Conservation (phyloP, 2,888 invertebrate species). For the Euzetes globulus region DNA sequence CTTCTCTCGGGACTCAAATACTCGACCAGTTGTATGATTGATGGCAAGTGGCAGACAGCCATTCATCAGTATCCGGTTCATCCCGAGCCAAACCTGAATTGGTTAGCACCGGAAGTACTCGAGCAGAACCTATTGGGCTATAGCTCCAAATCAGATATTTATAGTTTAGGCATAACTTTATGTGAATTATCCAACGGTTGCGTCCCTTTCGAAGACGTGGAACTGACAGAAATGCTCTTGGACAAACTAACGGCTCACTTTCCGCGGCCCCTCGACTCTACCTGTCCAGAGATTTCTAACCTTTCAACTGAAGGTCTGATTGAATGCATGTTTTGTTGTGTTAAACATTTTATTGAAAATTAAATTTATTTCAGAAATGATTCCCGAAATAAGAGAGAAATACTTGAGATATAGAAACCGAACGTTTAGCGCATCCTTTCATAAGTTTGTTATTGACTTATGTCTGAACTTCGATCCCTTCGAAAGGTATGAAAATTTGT, state of each 20-base stretch:
- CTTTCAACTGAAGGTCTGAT: slow-evolving; percentile 29
- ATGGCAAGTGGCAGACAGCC: slow-evolving; percentile 61
- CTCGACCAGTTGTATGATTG: slow-evolving; percentile 63
- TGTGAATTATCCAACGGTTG: slow-evolving; percentile 84
- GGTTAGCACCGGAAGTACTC: slow-evolving; percentile 84
- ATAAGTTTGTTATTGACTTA: slow-evolving; percentile 61
- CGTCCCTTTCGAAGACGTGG: slow-evolving; percentile 75
- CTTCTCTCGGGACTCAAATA: slow-evolving; percentile 71
- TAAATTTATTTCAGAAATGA: slow-evolving; percentile 33
- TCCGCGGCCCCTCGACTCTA: slow-evolving; percentile 46
- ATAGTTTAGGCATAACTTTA: slow-evolving; percentile 76
- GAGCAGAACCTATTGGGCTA: slow-evolving; percentile 82
- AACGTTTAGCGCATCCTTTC: slow-evolving; percentile 67
- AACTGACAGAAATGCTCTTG: slow-evolving; percentile 79
- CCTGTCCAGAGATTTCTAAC: slow-evolving; percentile 33
- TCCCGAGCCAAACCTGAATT: slow-evolving; percentile 66
- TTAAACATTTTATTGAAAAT: slow-evolving; percentile 1
- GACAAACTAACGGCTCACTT: slow-evolving; percentile 73
- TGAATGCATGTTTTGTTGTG: not conserved
- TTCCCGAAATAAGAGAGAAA: slow-evolving; percentile 39
- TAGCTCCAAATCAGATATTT: slow-evolving; percentile 80
- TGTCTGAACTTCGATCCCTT: slow-evolving; percentile 63
- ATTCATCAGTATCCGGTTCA: slow-evolving; percentile 69
- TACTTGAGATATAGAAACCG: slow-evolving; percentile 44
- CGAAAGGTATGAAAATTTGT: slow-evolving; percentile 49